A percentile compares a stretch with the other conserved stretches of the same genome.
Evolutionary conservation across 2,888 invertebrate genomes (phyloP).

Genomic region (Zaprionus bogoriensis): DNA sequence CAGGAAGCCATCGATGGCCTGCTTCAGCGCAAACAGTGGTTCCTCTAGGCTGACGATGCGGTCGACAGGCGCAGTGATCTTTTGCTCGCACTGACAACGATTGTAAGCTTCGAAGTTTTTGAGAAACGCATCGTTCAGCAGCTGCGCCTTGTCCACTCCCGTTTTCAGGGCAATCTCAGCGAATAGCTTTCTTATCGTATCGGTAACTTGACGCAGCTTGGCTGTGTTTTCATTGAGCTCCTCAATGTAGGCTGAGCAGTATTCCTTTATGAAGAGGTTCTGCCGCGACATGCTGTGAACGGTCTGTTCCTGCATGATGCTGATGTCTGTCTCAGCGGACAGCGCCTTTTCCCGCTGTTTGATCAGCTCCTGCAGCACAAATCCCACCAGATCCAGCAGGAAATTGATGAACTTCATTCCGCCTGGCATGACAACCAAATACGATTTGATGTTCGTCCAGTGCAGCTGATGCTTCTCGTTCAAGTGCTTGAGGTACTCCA

Average conservation of each 20-base stretch:
- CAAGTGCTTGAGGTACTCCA: slow-evolving; percentile 80
- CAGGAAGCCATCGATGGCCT: slow-evolving; percentile 73
- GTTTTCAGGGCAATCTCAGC: slow-evolving; percentile 52
- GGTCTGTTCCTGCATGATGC: slow-evolving; percentile 23
- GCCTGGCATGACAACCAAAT: slow-evolving; percentile 82
- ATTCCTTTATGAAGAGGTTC: slow-evolving; percentile 71
- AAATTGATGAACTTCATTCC: slow-evolving; percentile 82
- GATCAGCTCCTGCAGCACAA: slow-evolving; percentile 77
- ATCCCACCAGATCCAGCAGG: slow-evolving; percentile 75
- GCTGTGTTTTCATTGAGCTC: slow-evolving; percentile 56
- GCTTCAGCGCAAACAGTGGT: slow-evolving; percentile 58
- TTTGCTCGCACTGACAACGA: slow-evolving; percentile 39
- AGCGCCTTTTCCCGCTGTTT: slow-evolving; percentile 75
- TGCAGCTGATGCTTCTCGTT: slow-evolving; percentile 81
- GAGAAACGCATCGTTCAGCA: slow-evolving; percentile 63
- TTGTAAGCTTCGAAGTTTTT: slow-evolving; percentile 60
- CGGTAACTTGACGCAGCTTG: slow-evolving; percentile 48
- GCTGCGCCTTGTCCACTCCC: slow-evolving; percentile 15
- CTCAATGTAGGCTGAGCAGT: slow-evolving; percentile 72
- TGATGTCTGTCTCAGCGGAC: slow-evolving; percentile 32
- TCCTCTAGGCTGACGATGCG: slow-evolving; percentile 49
- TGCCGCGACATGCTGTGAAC: slow-evolving; percentile 60
- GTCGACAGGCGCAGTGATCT: slow-evolving; percentile 36
- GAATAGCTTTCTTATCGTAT: slow-evolving; percentile 44
- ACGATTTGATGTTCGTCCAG: slow-evolving; percentile 80